These are phyloP conservation scores for Drosophila subquinaria DNA, from an alignment of 2,888 invertebrate species.

Conservation along the genomic window DNA sequence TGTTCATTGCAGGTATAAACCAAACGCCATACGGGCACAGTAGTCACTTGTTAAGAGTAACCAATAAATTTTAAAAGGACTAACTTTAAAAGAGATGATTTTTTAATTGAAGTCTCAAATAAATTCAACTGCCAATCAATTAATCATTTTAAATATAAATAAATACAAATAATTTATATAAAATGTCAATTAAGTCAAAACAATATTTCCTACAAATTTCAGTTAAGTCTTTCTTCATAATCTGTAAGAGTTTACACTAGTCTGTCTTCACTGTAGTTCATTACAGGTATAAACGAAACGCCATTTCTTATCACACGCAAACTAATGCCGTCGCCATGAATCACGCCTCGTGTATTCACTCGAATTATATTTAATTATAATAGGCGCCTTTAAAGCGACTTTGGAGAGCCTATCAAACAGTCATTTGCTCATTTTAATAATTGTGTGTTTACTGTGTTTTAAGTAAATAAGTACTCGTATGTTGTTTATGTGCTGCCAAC, in stretches of 20 bases:
- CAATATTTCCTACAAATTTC: not conserved
- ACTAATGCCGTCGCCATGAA: slow-evolving; percentile 30
- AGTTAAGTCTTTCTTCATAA: not conserved
- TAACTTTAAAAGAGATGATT: too few species aligned
- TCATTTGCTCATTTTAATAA: slow-evolving; percentile 41
- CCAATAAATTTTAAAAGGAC: too few species aligned
- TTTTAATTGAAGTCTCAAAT: too few species aligned
- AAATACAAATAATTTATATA: not conserved
- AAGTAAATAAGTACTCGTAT: too few species aligned
- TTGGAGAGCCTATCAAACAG: slow-evolving; percentile 36
- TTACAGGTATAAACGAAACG: slow-evolving; percentile 10
- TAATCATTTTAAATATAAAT: not conserved
- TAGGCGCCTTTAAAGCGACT: slow-evolving; percentile 23
- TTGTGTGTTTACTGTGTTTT: too few species aligned
- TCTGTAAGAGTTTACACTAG: slow-evolving; percentile 2
- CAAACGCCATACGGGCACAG: not conserved
- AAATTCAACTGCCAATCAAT: not conserved
- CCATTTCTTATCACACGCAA: slow-evolving; percentile 44
- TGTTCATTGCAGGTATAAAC: slow-evolving; percentile 11
- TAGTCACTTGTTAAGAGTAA: too few species aligned
- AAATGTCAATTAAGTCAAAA: not conserved
- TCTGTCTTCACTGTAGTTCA: slow-evolving; percentile 38
- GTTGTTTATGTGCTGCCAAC: slow-evolving; percentile 32
- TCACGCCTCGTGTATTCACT: slow-evolving; percentile 33
- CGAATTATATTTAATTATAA: slow-evolving; percentile 30